Evolutionary conservation across 2,888 invertebrate genomes (phyloP).

Genomic region (Pterostichus madidus): DNA sequence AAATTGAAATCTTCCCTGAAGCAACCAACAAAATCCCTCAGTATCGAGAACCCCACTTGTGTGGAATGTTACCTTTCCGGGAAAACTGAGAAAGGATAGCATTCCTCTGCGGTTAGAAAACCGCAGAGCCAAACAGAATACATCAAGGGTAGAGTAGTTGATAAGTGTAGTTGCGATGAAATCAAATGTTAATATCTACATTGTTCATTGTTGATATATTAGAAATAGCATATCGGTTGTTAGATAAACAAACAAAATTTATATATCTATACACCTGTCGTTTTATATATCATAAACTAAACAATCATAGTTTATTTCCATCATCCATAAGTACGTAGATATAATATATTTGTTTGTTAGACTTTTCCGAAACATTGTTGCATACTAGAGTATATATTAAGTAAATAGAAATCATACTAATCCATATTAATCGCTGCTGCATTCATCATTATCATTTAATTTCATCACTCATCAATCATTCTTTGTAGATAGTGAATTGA

Average conservation of each 20-base stretch:
- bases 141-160: constrained; percentile 68
- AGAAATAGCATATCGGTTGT: constrained; percentile 67
- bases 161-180: constrained; percentile 73
- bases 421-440: constrained; percentile 16
- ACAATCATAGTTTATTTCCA: constrained; percentile 30
- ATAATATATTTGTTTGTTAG: constrained; percentile 33
- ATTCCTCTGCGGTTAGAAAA: constrained; percentile 69
- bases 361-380: constrained; percentile 9
- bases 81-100: constrained; percentile 78
- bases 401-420: not conserved
- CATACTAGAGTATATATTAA: constrained; percentile 41
- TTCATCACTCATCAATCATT: constrained; percentile 50
- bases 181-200: constrained; percentile 72
- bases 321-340: constrained; percentile 15
- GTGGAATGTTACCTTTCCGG: constrained; percentile 86
- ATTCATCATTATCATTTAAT: constrained; percentile 20
- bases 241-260: constrained; percentile 63
- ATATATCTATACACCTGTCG: constrained; percentile 63
- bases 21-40: constrained; percentile 78
- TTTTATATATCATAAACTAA: constrained; percentile 60
- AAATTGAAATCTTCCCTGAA: constrained; percentile 74
- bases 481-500: constrained; percentile 57
- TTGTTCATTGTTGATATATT: constrained; percentile 63
- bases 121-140: constrained; percentile 66
- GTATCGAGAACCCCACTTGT: constrained; percentile 85